Conservation (phyloP, 2,797 vertebrate species). For the Coilia nasus region DNA sequence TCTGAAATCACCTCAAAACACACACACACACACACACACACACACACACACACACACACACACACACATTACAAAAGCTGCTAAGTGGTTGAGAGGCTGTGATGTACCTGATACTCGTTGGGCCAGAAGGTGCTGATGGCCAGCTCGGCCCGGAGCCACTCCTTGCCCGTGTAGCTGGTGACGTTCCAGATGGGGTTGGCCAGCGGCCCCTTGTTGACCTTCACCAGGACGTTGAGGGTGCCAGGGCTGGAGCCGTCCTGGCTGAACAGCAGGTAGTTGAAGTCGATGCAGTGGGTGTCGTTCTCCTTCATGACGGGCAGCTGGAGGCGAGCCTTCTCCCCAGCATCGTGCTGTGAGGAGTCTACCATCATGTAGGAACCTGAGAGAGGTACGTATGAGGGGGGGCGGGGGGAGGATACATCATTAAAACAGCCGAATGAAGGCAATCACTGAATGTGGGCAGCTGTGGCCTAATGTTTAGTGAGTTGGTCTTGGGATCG, state of each 20-base stretch:
- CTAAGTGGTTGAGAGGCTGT: conserved; percentile 20
- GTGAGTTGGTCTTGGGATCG: too few species aligned
- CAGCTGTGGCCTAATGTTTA: too few species aligned
- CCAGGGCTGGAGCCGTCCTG: conserved; percentile 87
- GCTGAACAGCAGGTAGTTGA: conserved; percentile 93
- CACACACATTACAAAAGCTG: not conserved
- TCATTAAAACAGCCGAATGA: too few species aligned
- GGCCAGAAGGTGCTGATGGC: conserved; percentile 99
- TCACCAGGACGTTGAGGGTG: conserved; percentile 91
- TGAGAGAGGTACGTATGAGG: conserved; percentile 55
- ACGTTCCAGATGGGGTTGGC: conserved; percentile 99
- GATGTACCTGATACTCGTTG: conserved; percentile 94
- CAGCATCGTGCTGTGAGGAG: conserved; percentile 87
- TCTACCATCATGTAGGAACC: conserved; percentile 97
- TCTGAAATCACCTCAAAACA: too few species aligned
- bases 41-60: not conserved
- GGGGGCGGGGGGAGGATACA: too few species aligned
- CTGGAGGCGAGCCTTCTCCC: conserved; percentile 92
- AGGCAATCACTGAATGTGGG: too few species aligned
- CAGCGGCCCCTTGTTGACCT: conserved; percentile 94
- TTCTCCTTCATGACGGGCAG: conserved; percentile 98
- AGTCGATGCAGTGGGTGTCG: conserved; percentile 97
- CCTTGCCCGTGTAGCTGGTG: conserved; percentile 90
- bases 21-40: too few species aligned
- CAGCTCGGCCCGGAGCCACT: conserved; percentile 93